Evolutionary conservation across 1,140 invertebrate genomes (phyloP).

Genomic region (Gryon sp.): DNA sequence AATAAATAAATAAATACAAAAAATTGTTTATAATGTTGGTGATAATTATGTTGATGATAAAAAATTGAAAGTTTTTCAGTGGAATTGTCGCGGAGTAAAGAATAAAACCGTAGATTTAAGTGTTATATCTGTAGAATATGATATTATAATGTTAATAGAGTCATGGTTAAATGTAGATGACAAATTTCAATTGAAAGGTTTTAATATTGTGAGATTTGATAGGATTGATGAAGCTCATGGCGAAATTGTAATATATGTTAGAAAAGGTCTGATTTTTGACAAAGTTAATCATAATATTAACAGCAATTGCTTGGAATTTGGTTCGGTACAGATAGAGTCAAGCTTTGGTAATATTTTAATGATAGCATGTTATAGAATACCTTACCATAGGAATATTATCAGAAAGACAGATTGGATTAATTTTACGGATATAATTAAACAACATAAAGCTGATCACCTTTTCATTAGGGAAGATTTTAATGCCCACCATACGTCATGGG

Average conservation of each 20-base stretch:
- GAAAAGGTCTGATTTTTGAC: neutral
- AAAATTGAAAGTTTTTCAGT: neutral
- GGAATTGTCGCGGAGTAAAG: constrained; percentile 30
- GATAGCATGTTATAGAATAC: neutral
- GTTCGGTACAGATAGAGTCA: neutral
- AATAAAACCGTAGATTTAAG: constrained; percentile 21
- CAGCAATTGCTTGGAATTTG: neutral
- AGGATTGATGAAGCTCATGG: constrained; percentile 9
- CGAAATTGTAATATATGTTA: constrained; percentile 35
- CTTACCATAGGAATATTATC: neutral
- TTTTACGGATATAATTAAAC: neutral
- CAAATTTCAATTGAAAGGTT: constrained; percentile 18
- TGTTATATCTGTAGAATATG: constrained; percentile 5
- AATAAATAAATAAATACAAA: too few species aligned
- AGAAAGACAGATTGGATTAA: neutral
- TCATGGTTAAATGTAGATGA: constrained; percentile 19
- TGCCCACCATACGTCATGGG: constrained; percentile 22
- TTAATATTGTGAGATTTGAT: constrained; percentile 25
- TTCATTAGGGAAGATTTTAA: constrained; percentile 16
- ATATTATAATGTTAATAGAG: constrained; percentile 32
- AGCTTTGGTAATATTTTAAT: neutral
- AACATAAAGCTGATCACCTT: constrained; percentile 6
- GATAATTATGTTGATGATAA: neutral
- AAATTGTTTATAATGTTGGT: too few species aligned
- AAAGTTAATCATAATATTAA: constrained; percentile 3